Base-by-base conservation (phyloP, 1,140 invertebrate genomes). In the Zaprionus nigranus region DNA sequence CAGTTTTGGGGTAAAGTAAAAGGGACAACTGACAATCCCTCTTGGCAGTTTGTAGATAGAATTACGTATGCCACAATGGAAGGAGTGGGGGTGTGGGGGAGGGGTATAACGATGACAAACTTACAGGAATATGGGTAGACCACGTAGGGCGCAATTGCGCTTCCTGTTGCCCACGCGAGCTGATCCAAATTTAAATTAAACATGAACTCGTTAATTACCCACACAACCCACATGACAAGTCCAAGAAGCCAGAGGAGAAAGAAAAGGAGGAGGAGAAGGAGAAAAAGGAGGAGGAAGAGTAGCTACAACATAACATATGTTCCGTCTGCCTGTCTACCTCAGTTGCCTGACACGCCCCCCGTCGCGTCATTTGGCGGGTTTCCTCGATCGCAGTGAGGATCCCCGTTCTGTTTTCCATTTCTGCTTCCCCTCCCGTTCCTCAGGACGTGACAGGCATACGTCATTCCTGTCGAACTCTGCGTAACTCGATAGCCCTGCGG, bases 101-200 rank as follows among this genome's bases (percentile, higher is more conserved):
- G 17, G 49, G 28, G 26, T 17, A 28, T 5, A 24, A 28, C 22
- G 24, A 58, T 36, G 62, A 64, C 62, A 64, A 40, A 15, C 57
- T 40, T 38, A 24, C 54, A 17, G 36, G 20, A 12, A 20, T 36
- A 60, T n/a, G 64, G 24, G 51, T 46, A 74, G 60, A 61, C 57
- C 49, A 68, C 54, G 65, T 20, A 40, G 56, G 34, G 30, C 24
- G 22, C 20, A 60, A 43, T 46, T 17, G 46, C 49, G 65, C 73
- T 88, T 87, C 84, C 84, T 80, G 84, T 88, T 73, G 53, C 78
- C 81, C 78, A 84, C 78, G 51, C 78, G 30, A 77, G 57, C 51
- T 46, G 73, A 70, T 53, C 74, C 78, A 87, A 80, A 90, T 88
- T 84, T 90, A 90, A 90, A 90, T 90, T 85, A 78, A 85, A 79